Conservation (phyloP, 2,888 invertebrate species). For the Ophraella communa region DNA sequence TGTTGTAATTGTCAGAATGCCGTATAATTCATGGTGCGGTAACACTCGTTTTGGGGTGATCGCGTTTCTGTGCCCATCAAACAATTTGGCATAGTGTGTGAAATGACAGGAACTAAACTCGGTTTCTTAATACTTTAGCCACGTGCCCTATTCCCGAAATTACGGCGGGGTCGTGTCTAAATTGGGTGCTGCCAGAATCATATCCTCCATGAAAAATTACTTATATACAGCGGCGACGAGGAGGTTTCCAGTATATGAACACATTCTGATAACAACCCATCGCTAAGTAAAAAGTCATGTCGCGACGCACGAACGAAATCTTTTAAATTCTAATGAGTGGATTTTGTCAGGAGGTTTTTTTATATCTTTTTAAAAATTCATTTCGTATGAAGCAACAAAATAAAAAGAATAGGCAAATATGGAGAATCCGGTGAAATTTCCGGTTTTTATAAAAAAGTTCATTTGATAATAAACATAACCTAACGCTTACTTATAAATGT, state of each 20-base stretch:
- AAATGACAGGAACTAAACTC: conserved; percentile 48
- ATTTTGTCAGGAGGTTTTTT: too few species aligned
- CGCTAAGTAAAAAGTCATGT: conserved; percentile 38
- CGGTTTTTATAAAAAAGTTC: too few species aligned
- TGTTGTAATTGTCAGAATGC: conserved; percentile 12
- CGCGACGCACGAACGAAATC: conserved; percentile 14
- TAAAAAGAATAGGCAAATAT: too few species aligned
- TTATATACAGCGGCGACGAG: conserved; percentile 33
- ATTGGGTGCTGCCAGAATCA: conserved; percentile 56
- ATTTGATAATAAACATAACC: too few species aligned
- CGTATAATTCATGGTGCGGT: conserved; percentile 19
- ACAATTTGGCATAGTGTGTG: conserved; percentile 54
- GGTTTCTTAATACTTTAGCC: conserved; percentile 48
- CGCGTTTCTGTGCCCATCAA: conserved; percentile 51
- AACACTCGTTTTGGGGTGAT: conserved; percentile 31
- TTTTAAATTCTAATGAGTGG: conserved; percentile 8
- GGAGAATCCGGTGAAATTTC: too few species aligned
- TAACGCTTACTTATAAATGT: too few species aligned
- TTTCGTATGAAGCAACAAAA: too few species aligned
- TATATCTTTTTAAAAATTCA: too few species aligned
- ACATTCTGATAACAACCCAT: conserved; percentile 30
- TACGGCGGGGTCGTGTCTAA: conserved; percentile 51
- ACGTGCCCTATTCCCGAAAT: conserved; percentile 56
- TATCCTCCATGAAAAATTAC: conserved; percentile 56
- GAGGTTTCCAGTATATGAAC: conserved; percentile 36